Evolutionary conservation across 2,113 vertebrate genomes (phyloP).

Genomic region (Oncorhynchus gorbuscha): DNA sequence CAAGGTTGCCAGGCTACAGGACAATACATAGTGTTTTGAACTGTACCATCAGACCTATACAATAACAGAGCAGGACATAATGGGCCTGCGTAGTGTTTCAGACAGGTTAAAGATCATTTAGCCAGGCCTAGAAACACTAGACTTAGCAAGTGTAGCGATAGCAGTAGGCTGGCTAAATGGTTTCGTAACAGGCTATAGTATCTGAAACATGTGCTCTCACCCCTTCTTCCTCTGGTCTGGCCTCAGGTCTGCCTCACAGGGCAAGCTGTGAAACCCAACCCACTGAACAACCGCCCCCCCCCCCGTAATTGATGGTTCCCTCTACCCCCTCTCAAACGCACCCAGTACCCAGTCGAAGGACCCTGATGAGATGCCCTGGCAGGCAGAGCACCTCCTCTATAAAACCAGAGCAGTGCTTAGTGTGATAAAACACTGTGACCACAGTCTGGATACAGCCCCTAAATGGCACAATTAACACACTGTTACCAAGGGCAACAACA

Average conservation of each 20-base stretch:
- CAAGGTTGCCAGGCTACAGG: conserved; percentile 49
- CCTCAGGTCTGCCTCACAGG: not conserved
- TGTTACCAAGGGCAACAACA: not conserved
- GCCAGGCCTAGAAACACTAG: too few relatives aligned
- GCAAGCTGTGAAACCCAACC: not conserved
- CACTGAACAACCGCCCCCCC: not conserved
- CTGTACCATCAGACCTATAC: not conserved
- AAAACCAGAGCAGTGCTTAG: conserved; percentile 40
- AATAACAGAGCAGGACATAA: too few relatives aligned
- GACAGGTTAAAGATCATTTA: too few relatives aligned
- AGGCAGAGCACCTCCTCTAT: conserved; percentile 22
- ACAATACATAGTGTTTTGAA: conserved; percentile 19
- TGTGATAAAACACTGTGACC: not conserved
- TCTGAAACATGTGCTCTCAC: too few relatives aligned
- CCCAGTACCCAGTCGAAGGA: conserved; percentile 4
- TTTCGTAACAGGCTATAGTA: too few relatives aligned
- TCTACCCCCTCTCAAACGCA: not conserved
- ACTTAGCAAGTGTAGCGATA: too few relatives aligned
- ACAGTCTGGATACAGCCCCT: conserved; percentile 35
- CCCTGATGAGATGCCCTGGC: conserved; percentile 35
- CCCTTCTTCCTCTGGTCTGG: too few relatives aligned
- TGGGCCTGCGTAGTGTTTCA: too few relatives aligned
- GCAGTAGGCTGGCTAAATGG: too few relatives aligned
- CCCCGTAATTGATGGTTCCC: not conserved
- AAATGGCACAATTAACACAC: not conserved